A percentile compares a stretch with the other conserved stretches of the same genome.
phyloP scores from a whole-genome alignment of 2,888 invertebrate genomes.

The Cheilosia soror region DNA sequence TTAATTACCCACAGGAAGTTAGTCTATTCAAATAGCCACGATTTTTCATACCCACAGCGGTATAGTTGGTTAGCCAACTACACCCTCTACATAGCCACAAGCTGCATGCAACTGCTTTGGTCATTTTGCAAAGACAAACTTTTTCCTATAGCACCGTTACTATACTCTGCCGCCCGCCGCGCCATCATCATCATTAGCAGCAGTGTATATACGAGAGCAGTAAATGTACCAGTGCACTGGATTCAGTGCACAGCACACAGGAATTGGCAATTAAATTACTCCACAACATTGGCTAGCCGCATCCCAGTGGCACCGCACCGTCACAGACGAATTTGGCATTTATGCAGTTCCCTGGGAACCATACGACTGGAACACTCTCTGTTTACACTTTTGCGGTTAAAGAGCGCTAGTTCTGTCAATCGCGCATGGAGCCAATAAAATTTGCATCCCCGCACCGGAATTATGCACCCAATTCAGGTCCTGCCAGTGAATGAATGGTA shows the following conservation, averaged over 20 bases:
- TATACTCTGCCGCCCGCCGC: not conserved
- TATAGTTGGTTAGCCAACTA: conserved; percentile 28
- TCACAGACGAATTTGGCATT: conserved; percentile 29
- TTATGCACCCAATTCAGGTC: conserved; percentile 20
- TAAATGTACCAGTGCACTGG: conserved; percentile 59
- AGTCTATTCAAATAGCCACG: conserved; percentile 43
- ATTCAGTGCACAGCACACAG: conserved; percentile 31
- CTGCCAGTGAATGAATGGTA: not conserved
- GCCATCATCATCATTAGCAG: conserved; percentile 52
- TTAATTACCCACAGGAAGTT: conserved; percentile 69
- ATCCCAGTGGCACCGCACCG: conserved; percentile 16
- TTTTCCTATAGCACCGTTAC: conserved; percentile 8
- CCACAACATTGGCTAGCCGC: conserved; percentile 42
- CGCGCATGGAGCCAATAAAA: conserved; percentile 66
- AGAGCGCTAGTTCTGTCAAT: conserved; percentile 56
- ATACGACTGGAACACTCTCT: conserved; percentile 41
- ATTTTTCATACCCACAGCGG: conserved; percentile 41
- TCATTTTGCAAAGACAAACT: conserved; percentile 45
- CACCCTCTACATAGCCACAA: conserved; percentile 36
- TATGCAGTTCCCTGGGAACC: conserved; percentile 27
- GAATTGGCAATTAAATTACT: conserved; percentile 67
- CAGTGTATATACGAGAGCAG: conserved; percentile 14
- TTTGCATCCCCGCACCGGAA: conserved; percentile 50
- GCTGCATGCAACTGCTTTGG: conserved; percentile 28
- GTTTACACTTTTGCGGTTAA: conserved; percentile 59